Evolutionary conservation across 2,888 invertebrate genomes (phyloP), one percentile per base, ranked within the genome.

Genomic region (Perizoma flavofasciatum): DNA sequence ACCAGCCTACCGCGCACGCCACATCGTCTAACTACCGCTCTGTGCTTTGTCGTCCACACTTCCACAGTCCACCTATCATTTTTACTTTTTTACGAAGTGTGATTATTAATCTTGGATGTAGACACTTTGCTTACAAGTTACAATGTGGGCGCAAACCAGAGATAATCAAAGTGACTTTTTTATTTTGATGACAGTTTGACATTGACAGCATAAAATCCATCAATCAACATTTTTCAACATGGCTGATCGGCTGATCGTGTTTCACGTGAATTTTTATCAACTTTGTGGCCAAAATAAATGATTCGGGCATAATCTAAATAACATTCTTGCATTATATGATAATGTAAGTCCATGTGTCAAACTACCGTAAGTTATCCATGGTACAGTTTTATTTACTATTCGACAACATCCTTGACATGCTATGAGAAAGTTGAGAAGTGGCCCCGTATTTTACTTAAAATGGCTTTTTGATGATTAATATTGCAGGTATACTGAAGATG

Each of bases 401-500:
- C 65, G 66, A 71, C 64, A 67, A 75, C 71, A 86, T 83, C 86
- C 86, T 88, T 89, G 88, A 88, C 84, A 84, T 81, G 79, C 77
- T 79, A 79, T 77, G 76, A 71, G 85, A 83, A 86, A 85, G 82
- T 85, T 81, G 70, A 41, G 66, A 71, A 74, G 75, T 77, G 72
- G 75, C 74, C 75, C 75, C 59, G 69, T 74, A 77, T 73, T 74
- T 73, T 66, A 60, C 66, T 57, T 68, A 49, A 66, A 65, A 67
- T 66, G 59, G 49, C 66, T 61, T 49, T 60, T 60, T 62, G 57
- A 49, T 55, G 65, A 61, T 49, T 68, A 67, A 54, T 65, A 69
- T 88, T 83, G 9, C 86, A 92, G 92, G 91, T 90, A 80, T 88
- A 75, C 92, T 89, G 91, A 92, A 92, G 91, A 92, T 92, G 92